Evolutionary conservation across 1,140 invertebrate genomes (phyloP).

Genomic region (Doryteuthis pealeii): DNA sequence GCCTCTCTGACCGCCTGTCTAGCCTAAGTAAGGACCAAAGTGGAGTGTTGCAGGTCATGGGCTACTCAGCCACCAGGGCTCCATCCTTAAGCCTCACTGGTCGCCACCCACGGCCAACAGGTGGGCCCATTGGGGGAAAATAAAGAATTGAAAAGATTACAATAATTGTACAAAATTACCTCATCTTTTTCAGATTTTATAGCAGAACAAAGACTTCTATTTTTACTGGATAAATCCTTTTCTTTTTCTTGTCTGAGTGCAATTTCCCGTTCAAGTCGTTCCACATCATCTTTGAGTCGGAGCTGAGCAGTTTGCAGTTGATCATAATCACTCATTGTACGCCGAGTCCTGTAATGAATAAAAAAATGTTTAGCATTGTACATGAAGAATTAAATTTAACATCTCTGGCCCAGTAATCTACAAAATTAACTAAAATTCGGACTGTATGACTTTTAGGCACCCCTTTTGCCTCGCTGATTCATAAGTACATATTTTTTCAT

Average conservation of each 20-base stretch:
- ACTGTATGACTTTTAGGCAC: not conserved
- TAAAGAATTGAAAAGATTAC: too few species aligned
- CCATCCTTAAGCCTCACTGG: too few species aligned
- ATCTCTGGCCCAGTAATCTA: not conserved
- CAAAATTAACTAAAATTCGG: not conserved
- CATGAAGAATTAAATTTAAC: not conserved
- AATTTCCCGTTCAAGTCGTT: conserved; percentile 38
- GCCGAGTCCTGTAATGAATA: conserved; percentile 39
- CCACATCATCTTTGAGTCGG: conserved; percentile 37
- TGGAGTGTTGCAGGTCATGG: too few species aligned
- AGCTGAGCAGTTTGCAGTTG: conserved; percentile 38
- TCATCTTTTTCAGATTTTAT: conserved; percentile 55
- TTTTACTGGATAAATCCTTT: conserved; percentile 42
- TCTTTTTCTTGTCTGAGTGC: conserved; percentile 45
- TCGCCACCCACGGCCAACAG: too few species aligned
- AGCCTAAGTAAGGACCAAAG: too few species aligned
- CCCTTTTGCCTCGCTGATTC: too few species aligned
- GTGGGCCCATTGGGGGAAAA: too few species aligned
- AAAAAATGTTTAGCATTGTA: not conserved
- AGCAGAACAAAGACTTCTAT: conserved; percentile 38
- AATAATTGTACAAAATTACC: conserved; percentile 29
- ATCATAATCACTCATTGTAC: conserved; percentile 38
- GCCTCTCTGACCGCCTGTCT: too few species aligned
- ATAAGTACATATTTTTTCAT: too few species aligned
- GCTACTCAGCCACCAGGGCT: too few species aligned